Conservation (phyloP, 2,113 vertebrate genomes). For the Apteryx mantelli region DNA sequence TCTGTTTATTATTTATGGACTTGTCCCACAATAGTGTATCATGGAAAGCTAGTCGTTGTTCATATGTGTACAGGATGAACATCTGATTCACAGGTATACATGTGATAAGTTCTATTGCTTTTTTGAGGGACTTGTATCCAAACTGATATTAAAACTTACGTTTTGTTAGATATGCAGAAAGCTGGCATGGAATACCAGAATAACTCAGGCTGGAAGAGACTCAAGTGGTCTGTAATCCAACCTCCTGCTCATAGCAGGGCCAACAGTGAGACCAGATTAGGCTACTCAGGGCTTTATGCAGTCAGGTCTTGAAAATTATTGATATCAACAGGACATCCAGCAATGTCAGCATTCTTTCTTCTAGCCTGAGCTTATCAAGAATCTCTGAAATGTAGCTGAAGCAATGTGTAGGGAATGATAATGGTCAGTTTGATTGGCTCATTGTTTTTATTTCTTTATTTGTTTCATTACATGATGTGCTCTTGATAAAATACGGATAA, state of each 20-base stretch:
- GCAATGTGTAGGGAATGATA: not conserved
- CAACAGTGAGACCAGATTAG: not conserved
- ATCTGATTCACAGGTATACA: not conserved
- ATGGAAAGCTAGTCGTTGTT: not conserved
- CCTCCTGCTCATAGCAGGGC: not conserved
- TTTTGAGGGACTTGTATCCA: not conserved
- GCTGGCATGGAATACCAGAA: not conserved
- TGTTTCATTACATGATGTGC: not conserved
- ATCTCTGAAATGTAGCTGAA: not conserved
- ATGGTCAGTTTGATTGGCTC: not conserved
- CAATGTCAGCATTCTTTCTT: constrained; percentile 11
- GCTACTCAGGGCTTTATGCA: not conserved
- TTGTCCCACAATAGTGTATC: not conserved
- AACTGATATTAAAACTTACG: not conserved
- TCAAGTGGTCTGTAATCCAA: not conserved
- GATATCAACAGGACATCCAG: not conserved
- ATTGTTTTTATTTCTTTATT: not conserved
- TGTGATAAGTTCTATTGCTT: not conserved
- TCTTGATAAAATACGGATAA: not conserved
- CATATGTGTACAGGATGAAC: not conserved
- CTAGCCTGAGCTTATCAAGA: not conserved
- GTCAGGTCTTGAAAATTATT: constrained; percentile 8
- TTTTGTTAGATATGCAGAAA: not conserved
- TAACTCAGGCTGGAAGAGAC: not conserved
- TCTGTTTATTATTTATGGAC: constrained; percentile 4